A percentile compares a stretch with the other conserved stretches of the same genome.
These are phyloP conservation scores for Fissipunctia ypsillon DNA, from an alignment of 2,888 invertebrate species.

Conservation along the genomic window DNA sequence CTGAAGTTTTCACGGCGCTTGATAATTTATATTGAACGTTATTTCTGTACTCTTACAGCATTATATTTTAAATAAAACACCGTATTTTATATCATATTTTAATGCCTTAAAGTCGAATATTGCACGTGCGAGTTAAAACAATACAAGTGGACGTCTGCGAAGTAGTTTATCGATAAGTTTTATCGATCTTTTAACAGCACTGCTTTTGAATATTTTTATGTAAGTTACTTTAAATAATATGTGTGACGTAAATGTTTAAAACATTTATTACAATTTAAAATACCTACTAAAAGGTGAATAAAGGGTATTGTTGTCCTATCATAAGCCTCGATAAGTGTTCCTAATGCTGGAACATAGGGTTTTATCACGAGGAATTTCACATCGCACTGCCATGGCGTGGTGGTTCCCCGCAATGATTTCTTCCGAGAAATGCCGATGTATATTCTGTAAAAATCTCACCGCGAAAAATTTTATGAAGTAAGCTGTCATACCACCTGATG, in stretches of 20 bases:
- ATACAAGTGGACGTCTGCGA: constrained; percentile 43
- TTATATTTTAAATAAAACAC: constrained; percentile 34
- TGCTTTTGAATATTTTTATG: constrained; percentile 41
- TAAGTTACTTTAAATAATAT: constrained; percentile 42
- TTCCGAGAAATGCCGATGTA: neutral
- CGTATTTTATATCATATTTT: constrained; percentile 15
- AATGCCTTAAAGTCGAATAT: constrained; percentile 29
- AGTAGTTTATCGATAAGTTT: constrained; percentile 62
- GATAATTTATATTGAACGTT: constrained; percentile 68
- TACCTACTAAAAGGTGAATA: neutral
- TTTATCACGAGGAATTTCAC: neutral
- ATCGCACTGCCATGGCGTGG: neutral
- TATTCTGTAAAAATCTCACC: too few species aligned
- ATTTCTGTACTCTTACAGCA: constrained; percentile 68
- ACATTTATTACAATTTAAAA: neutral
- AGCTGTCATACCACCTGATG: too few species aligned
- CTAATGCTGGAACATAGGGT: neutral
- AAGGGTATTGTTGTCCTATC: neutral
- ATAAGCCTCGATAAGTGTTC: neutral
- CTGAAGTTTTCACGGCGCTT: constrained; percentile 73
- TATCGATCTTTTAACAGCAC: constrained; percentile 59
- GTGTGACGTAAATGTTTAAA: constrained; percentile 35
- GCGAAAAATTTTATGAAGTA: too few species aligned
- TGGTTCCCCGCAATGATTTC: neutral
- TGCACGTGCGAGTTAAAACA: constrained; percentile 38